Evolutionary conservation across 2,113 vertebrate species (phyloP).

Genomic region (Prolemur simus): DNA sequence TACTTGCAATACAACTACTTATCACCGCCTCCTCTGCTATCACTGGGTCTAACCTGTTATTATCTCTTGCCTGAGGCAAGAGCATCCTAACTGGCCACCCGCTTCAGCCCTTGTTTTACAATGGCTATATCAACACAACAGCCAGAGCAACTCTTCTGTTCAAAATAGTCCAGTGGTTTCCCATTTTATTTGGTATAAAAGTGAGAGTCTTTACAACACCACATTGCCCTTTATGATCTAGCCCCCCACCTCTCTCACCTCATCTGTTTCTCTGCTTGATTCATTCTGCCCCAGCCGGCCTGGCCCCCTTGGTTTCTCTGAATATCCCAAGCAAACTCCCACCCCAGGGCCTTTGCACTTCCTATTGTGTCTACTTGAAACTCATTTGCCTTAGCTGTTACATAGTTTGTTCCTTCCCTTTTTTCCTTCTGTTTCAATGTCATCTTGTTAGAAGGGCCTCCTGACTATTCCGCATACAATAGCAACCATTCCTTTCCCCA

Average conservation of each 20-base stretch:
- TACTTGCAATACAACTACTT: neutral
- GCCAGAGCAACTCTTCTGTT: neutral
- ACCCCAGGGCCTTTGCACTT: neutral
- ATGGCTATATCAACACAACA: no score
- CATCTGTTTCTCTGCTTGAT: neutral
- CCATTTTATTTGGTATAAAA: neutral
- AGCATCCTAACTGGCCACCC: neutral
- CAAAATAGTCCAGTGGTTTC: neutral
- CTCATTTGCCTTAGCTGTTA: neutral
- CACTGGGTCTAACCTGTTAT: neutral
- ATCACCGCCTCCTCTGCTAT: neutral
- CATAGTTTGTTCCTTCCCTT: neutral
- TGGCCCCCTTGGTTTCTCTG: neutral
- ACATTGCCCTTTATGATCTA: neutral
- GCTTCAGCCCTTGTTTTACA: neutral
- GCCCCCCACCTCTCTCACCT: neutral
- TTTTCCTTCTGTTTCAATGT: neutral
- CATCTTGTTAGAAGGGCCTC: neutral
- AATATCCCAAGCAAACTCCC: neutral
- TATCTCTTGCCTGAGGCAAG: neutral
- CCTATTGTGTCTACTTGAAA: neutral
- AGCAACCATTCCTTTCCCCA: neutral
- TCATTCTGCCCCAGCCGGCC: neutral
- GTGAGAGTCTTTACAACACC: neutral
- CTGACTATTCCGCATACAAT: neutral